Percentiles rank a stretch among this genome's conserved stretches.
These are phyloP conservation scores for Hypomesus transpacificus DNA, from an alignment of 2,113 vertebrate species.

Conservation along the genomic window DNA sequence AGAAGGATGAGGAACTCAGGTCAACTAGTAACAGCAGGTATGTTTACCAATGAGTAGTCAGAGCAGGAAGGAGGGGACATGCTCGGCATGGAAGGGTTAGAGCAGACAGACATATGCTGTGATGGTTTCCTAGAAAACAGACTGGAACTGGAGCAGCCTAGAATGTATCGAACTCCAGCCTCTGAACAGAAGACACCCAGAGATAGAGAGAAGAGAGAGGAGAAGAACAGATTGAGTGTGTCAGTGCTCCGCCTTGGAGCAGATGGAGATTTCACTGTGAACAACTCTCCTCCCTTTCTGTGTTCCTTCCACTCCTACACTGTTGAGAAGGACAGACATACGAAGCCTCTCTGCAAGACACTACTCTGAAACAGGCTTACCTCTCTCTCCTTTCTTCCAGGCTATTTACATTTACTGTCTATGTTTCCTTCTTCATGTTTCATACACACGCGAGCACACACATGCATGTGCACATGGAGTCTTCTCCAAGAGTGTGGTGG, in stretches of 20 bases:
- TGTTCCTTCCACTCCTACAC: not conserved
- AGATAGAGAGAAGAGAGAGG: slow-evolving; percentile 41
- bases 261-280: slow-evolving; percentile 65
- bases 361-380: too few species aligned
- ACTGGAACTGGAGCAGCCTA: not conserved
- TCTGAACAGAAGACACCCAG: slow-evolving; percentile 26
- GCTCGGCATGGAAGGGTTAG: too few species aligned
- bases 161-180: not conserved
- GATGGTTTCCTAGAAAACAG: too few species aligned
- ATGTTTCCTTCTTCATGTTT: too few species aligned
- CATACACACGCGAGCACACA: slow-evolving; percentile 26
- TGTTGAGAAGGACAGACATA: not conserved
- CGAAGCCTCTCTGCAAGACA: not conserved
- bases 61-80: too few species aligned
- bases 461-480: slow-evolving; percentile 4
- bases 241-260: slow-evolving; percentile 60
- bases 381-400: too few species aligned
- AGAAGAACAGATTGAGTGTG: slow-evolving; percentile 61
- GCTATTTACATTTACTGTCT: too few species aligned
- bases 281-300: slow-evolving; percentile 40
- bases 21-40: too few species aligned
- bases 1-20: too few species aligned
- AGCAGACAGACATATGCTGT: too few species aligned
- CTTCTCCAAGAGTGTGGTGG: slow-evolving; percentile 38
- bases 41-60: too few species aligned